A percentile compares a stretch with the other conserved stretches of the same genome.
These are phyloP conservation scores for Esox masquinongy DNA, from an alignment of 2,797 vertebrate species.

Conservation along the genomic window DNA sequence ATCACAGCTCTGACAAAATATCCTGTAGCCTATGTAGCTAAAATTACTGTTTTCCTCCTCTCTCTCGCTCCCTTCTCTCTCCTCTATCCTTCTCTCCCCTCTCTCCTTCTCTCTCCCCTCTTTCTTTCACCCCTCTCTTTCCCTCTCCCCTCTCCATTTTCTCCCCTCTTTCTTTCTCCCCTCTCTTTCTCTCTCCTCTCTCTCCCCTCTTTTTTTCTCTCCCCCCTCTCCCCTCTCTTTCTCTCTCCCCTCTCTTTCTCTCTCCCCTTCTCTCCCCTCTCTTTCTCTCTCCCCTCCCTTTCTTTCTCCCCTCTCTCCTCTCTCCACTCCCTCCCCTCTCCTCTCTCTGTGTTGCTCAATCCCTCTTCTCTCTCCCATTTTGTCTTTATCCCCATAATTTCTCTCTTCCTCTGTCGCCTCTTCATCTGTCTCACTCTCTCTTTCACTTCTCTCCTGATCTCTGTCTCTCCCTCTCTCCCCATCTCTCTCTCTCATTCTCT, in stretches of 20 bases:
- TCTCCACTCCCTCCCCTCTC: not conserved
- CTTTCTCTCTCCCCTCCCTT: constrained; percentile 8
- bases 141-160: constrained; percentile 15
- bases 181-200: not conserved
- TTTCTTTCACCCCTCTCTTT: not conserved
- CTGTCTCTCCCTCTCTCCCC: not conserved
- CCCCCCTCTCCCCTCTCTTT: constrained; percentile 27
- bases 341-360: constrained; percentile 5
- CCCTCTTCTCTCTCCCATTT: not conserved
- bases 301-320: constrained; percentile 13
- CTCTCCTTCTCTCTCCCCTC: constrained; percentile 10
- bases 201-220: not conserved
- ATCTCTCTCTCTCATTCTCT: constrained; percentile 21
- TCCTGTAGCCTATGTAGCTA: not conserved
- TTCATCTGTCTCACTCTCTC: constrained; percentile 1
- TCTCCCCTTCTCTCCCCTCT: constrained; percentile 6
- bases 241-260: constrained; percentile 4
- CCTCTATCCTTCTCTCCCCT: constrained; percentile 19
- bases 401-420: not conserved
- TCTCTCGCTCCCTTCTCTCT: constrained; percentile 12
- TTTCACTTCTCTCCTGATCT: not conserved
- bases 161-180: constrained; percentile 23
- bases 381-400: not conserved
- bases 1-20: not conserved
- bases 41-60: constrained; percentile 19